Percentiles rank a stretch among this genome's conserved stretches.
Evolutionary conservation across 2,888 invertebrate species (phyloP).

Genomic region (Diaperis boleti): DNA sequence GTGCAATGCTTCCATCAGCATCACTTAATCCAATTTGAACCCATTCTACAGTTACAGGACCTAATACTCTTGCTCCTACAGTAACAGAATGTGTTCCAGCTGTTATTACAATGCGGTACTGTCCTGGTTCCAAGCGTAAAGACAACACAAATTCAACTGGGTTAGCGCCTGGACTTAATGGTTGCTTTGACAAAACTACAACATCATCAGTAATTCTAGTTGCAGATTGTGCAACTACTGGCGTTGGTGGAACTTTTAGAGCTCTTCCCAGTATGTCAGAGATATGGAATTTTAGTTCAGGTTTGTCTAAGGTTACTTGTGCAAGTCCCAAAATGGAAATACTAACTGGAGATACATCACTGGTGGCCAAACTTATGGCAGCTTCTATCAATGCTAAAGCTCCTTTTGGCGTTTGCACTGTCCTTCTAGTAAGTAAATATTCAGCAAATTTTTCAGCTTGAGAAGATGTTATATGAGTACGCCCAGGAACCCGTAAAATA

Average conservation of each 20-base stretch:
- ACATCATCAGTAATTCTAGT: slow-evolving; percentile 80
- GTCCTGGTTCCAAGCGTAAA: slow-evolving; percentile 85
- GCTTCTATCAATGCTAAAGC: slow-evolving; percentile 86
- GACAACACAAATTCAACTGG: slow-evolving; percentile 82
- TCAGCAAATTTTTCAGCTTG: slow-evolving; percentile 86
- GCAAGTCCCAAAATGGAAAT: slow-evolving; percentile 84
- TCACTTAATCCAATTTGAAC: slow-evolving; percentile 91
- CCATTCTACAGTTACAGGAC: slow-evolving; percentile 80
- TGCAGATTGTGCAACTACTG: slow-evolving; percentile 81
- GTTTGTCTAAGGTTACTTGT: slow-evolving; percentile 80
- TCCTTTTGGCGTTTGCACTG: slow-evolving; percentile 88
- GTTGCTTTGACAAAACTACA: slow-evolving; percentile 79
- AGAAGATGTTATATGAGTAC: slow-evolving; percentile 78
- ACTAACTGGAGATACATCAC: slow-evolving; percentile 82
- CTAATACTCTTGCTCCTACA: slow-evolving; percentile 75
- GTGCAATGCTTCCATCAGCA: slow-evolving; percentile 88
- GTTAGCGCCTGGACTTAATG: slow-evolving; percentile 68
- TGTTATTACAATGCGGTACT: slow-evolving; percentile 85
- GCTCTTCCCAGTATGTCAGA: slow-evolving; percentile 82
- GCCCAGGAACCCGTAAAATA: slow-evolving; percentile 67
- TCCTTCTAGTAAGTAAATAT: slow-evolving; percentile 89
- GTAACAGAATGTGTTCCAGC: slow-evolving; percentile 73
- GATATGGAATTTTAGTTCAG: slow-evolving; percentile 78
- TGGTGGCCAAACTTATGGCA: slow-evolving; percentile 69
- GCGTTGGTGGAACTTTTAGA: slow-evolving; percentile 76